Conservation (phyloP, 2,888 invertebrate genomes). For the Lamellibrachia columna region DNA sequence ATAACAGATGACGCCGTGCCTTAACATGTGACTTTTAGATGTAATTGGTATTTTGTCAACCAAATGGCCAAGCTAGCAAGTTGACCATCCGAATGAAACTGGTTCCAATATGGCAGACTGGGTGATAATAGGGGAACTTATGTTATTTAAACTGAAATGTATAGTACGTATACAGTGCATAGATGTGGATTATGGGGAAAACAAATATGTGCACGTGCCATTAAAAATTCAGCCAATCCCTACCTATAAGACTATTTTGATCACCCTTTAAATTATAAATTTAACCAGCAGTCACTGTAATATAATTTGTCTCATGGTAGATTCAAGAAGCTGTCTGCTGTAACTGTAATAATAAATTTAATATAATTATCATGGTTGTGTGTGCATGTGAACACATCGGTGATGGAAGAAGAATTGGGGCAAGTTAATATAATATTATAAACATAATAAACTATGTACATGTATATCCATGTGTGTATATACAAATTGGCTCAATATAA, state of each 20-base stretch:
- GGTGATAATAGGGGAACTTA: not conserved
- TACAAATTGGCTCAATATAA: conserved; percentile 22
- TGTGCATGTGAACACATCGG: not conserved
- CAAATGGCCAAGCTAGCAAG: not conserved
- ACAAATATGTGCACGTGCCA: not conserved
- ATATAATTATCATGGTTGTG: not conserved
- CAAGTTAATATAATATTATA: conserved; percentile 17
- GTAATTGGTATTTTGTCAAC: not conserved
- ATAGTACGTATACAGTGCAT: not conserved
- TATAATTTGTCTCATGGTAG: not conserved
- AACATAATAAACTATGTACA: conserved; percentile 25
- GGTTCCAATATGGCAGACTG: not conserved
- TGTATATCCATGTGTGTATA: conserved; percentile 21
- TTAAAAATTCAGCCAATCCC: not conserved
- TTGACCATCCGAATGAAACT: not conserved
- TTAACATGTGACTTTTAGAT: not conserved
- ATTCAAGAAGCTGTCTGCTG: not conserved
- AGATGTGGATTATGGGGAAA: not conserved
- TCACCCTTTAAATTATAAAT: not conserved
- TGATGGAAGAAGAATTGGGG: not conserved
- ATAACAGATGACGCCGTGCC: not conserved
- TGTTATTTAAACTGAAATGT: not conserved
- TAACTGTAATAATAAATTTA: not conserved
- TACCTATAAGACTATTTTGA: not conserved
- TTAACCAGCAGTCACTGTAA: not conserved